These are phyloP conservation scores for Phylloscopus trochilus DNA, from an alignment of 2,113 vertebrate species.

Conservation along the genomic window DNA sequence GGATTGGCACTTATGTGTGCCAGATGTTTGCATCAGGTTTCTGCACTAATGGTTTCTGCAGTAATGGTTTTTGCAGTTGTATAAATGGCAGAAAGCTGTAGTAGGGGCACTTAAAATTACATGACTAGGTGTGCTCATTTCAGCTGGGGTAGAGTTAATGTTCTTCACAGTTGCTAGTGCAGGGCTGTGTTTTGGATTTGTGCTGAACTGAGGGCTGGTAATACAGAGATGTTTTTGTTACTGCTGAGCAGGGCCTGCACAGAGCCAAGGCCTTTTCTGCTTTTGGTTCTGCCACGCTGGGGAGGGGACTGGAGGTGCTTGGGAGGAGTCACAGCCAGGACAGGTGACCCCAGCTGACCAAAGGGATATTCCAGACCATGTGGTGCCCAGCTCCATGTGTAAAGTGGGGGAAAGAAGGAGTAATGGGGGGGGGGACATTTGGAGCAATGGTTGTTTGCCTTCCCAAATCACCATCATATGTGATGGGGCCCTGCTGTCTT, in stretches of 20 bases:
- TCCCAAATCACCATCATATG: background rate
- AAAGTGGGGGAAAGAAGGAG: background rate
- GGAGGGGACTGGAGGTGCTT: background rate
- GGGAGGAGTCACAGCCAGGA: background rate
- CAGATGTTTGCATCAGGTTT: background rate
- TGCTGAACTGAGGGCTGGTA: background rate
- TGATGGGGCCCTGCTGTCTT: background rate
- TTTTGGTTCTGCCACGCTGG: background rate
- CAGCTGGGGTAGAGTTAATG: background rate
- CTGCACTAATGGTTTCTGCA: background rate
- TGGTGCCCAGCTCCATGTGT: too few relatives aligned
- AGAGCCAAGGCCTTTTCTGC: background rate
- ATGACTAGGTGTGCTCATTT: background rate
- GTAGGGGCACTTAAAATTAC: background rate
- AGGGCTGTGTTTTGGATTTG: background rate
- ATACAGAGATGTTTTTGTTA: background rate
- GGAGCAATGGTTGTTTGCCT: background rate
- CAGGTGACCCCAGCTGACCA: background rate
- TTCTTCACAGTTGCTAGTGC: background rate
- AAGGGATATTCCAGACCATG: background rate
- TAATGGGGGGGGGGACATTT: accelerated
- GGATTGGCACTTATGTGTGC: background rate
- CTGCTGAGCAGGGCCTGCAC: background rate
- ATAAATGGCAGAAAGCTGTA: background rate
- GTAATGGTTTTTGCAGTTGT: background rate